A percentile compares a stretch with the other conserved stretches of the same genome.
Evolutionary conservation across 2,797 vertebrate genomes (phyloP).

Genomic region (Protosalanx chinensis): DNA sequence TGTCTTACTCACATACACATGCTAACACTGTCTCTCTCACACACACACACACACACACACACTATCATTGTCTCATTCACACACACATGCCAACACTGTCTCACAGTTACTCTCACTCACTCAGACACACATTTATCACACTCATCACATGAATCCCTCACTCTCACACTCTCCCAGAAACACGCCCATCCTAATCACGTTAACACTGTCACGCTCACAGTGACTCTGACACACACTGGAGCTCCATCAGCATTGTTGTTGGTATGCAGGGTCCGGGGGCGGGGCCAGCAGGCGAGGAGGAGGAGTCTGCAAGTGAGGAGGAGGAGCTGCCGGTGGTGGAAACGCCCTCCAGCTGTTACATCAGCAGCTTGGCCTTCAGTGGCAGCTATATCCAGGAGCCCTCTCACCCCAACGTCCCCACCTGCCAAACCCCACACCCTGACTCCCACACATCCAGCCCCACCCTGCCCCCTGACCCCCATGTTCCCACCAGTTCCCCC

Average conservation of each 20-base stretch:
- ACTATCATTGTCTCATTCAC: no score
- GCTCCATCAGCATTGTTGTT: neutral
- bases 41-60: no score
- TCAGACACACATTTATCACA: no score
- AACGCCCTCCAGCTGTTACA: constrained; percentile 48
- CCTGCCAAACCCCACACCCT: neutral
- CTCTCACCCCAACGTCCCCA: neutral
- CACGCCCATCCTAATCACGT: neutral
- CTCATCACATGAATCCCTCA: no score
- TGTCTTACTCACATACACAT: no score
- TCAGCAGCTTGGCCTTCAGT: constrained; percentile 40
- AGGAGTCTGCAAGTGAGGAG: constrained; percentile 66
- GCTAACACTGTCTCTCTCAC: neutral
- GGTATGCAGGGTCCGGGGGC: constrained; percentile 35
- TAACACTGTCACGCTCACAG: neutral
- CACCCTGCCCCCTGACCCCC: constrained; percentile 28
- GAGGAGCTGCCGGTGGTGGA: constrained; percentile 69
- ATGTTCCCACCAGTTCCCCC: constrained; percentile 28
- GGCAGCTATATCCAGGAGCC: constrained; percentile 10
- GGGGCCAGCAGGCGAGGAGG: constrained; percentile 60
- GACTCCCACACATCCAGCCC: no score
- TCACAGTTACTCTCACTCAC: neutral
- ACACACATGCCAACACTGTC: no score
- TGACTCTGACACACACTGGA: neutral
- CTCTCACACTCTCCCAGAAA: neutral